Evolutionary conservation across 2,888 invertebrate species (phyloP), one percentile per base, ranked within the genome.

Genomic region (Acronicta psi): DNA sequence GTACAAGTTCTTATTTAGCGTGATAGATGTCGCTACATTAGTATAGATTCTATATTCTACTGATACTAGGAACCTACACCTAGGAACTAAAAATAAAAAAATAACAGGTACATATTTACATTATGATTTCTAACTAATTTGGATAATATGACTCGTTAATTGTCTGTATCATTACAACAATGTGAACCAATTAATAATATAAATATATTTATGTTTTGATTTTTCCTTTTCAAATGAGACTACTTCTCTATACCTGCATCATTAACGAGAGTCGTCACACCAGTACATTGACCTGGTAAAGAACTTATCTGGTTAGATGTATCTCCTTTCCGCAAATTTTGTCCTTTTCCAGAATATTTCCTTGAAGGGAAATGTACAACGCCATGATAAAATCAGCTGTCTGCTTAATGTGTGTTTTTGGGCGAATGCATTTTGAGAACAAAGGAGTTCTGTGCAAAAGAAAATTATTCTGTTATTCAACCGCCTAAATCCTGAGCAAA

Each of bases 201-300:
- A n/a, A n/a, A n/a, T n/a, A n/a, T 14, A 8, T 7, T 13, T 29
- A 13, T 29, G 0, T 9, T 37, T 7, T 14, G 18, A 5, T 23
- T 10, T 14, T 23, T 13, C 18, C 18, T 37, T 2, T n/a, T 5
- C 2, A 18, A 34, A 29, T 51, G 17, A 13, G 2, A 45, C 46
- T 69, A 16, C 58, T 66, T 4, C 0, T 11, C 5, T 9, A 20
- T 17, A 9, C 17, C 25, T 38, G 11, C 8, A 23, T 0, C 20
- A 40, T 46, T 53, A 13, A 6, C 11, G 4, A 43, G 60, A 46
- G 54, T 66, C 63, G 66, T 66, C 62, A 63, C 60, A 53, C 45
- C 53, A 64, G 74, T 76, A 69, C 69, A 72, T 72, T 76, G 76
- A 69, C 74, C 74, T 66, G 72, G 56, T 68, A 71, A 71, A 65